Evolutionary conservation across 2,797 vertebrate species (phyloP).

Genomic region (Labeo calbasu): DNA sequence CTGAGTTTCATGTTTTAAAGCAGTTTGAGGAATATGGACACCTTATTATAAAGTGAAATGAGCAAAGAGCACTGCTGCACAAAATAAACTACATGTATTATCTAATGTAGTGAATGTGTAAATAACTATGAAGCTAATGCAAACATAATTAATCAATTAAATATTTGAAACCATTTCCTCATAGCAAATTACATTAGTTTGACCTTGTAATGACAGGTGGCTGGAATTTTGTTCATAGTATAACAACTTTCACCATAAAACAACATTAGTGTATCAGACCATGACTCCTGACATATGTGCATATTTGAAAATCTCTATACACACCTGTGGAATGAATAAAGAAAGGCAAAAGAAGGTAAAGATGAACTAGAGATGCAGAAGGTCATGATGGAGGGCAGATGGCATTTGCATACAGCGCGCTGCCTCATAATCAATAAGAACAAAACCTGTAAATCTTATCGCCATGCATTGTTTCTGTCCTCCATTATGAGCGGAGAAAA

Average conservation of each 20-base stretch:
- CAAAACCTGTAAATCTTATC: constrained; percentile 76
- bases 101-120: not conserved
- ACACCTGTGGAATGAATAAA: constrained; percentile 55
- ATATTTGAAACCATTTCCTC: not conserved
- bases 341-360: constrained; percentile 50
- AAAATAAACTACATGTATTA: not conserved
- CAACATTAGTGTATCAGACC: not conserved
- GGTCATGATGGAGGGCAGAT: constrained; percentile 65
- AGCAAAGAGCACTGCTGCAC: not conserved
- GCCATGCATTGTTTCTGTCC: constrained; percentile 72
- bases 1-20: constrained; percentile 1
- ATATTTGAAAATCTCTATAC: not conserved
- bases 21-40: not conserved
- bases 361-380: constrained; percentile 63
- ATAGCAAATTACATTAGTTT: not conserved
- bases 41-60: not conserved
- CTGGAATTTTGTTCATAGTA: not conserved
- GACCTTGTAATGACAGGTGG: not conserved
- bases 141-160: not conserved
- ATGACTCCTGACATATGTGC: constrained; percentile 22
- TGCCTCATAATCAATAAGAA: constrained; percentile 70
- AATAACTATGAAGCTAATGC: not conserved
- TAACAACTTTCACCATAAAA: not conserved
- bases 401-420: constrained; percentile 60
- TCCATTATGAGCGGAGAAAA: constrained; percentile 69